These are phyloP conservation scores for Trypoxylus dichotomus DNA, from an alignment of 1,140 invertebrate species.

Conservation along the genomic window DNA sequence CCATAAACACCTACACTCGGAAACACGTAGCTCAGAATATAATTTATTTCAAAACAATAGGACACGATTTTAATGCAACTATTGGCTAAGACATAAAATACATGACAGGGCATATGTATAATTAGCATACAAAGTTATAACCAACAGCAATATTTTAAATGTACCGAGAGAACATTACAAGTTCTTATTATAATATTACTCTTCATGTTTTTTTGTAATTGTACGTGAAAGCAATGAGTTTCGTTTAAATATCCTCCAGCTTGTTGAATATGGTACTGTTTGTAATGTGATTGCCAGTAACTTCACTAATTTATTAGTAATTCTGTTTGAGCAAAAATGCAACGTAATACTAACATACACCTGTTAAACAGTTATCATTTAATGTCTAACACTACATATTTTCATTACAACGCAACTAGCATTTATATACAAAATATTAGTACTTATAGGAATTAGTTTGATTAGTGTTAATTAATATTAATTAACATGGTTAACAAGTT, in stretches of 20 bases:
- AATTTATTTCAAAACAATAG: conserved; percentile 53
- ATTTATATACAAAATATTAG: too few relatives aligned
- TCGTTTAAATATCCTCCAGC: neutral
- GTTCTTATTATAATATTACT: conserved; percentile 31
- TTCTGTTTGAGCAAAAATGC: too few relatives aligned
- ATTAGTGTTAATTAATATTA: too few relatives aligned
- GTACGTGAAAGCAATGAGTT: neutral
- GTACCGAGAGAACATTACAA: neutral
- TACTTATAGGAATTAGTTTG: too few relatives aligned
- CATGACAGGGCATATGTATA: conserved; percentile 51
- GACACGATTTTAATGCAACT: conserved; percentile 51
- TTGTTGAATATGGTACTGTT: neutral
- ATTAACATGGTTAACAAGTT: too few relatives aligned
- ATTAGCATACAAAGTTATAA: conserved; percentile 52
- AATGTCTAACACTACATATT: too few relatives aligned
- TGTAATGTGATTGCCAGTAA: too few relatives aligned
- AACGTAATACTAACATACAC: too few relatives aligned
- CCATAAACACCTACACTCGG: conserved; percentile 46
- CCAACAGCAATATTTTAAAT: neutral
- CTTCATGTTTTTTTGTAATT: neutral
- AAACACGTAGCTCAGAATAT: conserved; percentile 43
- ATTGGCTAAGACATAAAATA: conserved; percentile 49
- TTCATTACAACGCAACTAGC: too few relatives aligned
- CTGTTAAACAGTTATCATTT: too few relatives aligned
- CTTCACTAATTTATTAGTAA: too few relatives aligned